Evolutionary conservation across 2,888 invertebrate genomes (phyloP).

Genomic region (Aricia artaxerxes): DNA sequence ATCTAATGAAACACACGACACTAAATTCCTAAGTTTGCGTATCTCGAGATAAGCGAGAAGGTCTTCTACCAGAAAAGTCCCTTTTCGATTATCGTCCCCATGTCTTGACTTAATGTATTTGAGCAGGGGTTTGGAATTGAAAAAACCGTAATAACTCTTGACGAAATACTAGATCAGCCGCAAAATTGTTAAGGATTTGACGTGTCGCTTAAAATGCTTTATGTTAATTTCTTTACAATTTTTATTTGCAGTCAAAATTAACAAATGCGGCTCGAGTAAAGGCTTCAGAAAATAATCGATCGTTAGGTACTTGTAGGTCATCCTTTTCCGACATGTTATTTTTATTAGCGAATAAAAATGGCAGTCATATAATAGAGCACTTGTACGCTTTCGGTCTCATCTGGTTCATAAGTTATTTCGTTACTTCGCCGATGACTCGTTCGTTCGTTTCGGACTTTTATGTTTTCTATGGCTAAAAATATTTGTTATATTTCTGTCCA

Average conservation of each 20-base stretch:
- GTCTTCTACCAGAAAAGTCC: neutral
- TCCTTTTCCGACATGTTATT: neutral
- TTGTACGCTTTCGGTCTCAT: neutral
- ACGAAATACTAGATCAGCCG: too few relatives aligned
- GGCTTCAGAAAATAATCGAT: neutral
- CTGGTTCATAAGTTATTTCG: constrained; percentile 9
- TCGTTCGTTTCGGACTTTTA: neutral
- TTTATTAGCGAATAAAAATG: neutral
- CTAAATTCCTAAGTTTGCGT: constrained; percentile 8
- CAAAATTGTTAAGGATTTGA: too few relatives aligned
- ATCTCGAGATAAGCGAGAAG: neutral
- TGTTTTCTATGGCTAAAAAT: constrained; percentile 17
- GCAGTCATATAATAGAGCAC: neutral
- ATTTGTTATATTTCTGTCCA: constrained; percentile 24
- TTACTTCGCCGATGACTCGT: neutral
- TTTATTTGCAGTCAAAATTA: neutral
- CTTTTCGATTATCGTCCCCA: neutral
- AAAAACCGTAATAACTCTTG: neutral
- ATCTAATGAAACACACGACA: constrained; percentile 18
- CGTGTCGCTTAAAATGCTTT: too few relatives aligned
- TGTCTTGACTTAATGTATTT: neutral
- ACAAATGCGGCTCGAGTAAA: neutral
- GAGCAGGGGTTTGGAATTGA: neutral
- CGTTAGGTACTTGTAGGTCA: neutral
- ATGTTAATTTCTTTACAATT: too few relatives aligned